Evolutionary conservation across 2,888 invertebrate species (phyloP).

Genomic region (Cantharis nigra): DNA sequence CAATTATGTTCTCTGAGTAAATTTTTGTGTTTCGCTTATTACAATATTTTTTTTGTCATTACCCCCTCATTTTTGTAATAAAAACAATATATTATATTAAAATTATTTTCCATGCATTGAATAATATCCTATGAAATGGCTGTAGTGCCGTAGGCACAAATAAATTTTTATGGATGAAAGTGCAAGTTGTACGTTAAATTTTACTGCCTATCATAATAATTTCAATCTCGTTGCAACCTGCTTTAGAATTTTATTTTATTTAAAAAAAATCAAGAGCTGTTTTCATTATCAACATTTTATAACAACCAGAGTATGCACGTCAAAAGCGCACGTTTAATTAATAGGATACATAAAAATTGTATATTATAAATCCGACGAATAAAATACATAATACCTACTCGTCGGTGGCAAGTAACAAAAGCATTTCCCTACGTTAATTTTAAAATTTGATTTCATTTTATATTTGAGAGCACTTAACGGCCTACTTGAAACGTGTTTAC

Average conservation of each 20-base stretch:
- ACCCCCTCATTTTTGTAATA: too few species aligned
- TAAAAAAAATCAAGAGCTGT: not conserved
- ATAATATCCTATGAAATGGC: not conserved
- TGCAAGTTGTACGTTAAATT: not conserved
- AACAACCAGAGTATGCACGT: not conserved
- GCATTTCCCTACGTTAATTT: not conserved
- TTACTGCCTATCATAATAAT: not conserved
- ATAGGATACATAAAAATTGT: not conserved
- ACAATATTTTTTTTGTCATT: too few species aligned
- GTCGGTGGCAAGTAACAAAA: not conserved
- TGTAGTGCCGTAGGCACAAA: not conserved
- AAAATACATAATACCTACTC: not conserved
- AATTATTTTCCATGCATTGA: too few species aligned
- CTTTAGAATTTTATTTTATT: not conserved
- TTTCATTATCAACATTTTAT: not conserved
- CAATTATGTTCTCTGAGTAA: too few species aligned
- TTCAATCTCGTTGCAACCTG: not conserved
- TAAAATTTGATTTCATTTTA: slow-evolving; percentile 16
- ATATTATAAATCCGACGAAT: not conserved
- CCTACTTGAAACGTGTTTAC: slow-evolving; percentile 24
- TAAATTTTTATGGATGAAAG: not conserved
- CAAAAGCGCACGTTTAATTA: not conserved
- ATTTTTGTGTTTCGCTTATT: too few species aligned
- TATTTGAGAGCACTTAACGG: slow-evolving; percentile 19
- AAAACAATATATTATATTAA: too few species aligned